Evolutionary conservation across 2,797 vertebrate genomes (phyloP), one percentile per base, ranked within the genome.

Genomic region (Falco rusticolus): DNA sequence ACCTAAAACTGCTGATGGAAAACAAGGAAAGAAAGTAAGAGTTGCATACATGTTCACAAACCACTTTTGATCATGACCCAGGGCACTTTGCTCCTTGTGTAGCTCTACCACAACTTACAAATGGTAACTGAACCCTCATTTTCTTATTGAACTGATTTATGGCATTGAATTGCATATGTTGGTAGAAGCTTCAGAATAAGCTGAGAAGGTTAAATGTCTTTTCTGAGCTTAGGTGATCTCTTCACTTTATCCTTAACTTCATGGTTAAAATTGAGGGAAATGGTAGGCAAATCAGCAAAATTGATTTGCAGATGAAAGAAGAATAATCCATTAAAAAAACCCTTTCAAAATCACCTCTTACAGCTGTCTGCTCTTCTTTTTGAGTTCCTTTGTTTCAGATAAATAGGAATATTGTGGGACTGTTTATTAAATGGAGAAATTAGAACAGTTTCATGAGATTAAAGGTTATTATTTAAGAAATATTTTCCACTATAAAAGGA

Each of bases 401-500:
- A 94, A 96, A 84, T 39, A 82, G 68, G 43, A 45, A 76, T 89
- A 70, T 57, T 72, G 59, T 64, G 48, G 47, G 74, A 59, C 48
- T 86, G 56, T 87, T 91, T 84, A 70, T 94, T 79, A 92, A 86
- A 83, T 21, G 47, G 59, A 87, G 64, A 92, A 93, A 87, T 90
- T 53, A 84, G 72, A 94, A 77, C 72, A 88, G 81, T 93, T 93
- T 96, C 93, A 93, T 65, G 64, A 76, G 66, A 93, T 83, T 83
- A 90, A 93, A 84, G 77, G 57, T 85, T 89, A 93, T 85, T 85
- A 76, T 92, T 96, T 89, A 86, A 66, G 57, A 97, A 97, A 92
- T 96, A 86, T 84, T 89, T 97, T 89, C 89, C 88, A 47, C 92
- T 78, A 29, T 63, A 85, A 90, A 88, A 93, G 43, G 37, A 39